A percentile compares a stretch with the other conserved stretches of the same genome.
These are phyloP conservation scores for Zeus faber DNA, from an alignment of 2,113 vertebrate species.

Conservation along the genomic window DNA sequence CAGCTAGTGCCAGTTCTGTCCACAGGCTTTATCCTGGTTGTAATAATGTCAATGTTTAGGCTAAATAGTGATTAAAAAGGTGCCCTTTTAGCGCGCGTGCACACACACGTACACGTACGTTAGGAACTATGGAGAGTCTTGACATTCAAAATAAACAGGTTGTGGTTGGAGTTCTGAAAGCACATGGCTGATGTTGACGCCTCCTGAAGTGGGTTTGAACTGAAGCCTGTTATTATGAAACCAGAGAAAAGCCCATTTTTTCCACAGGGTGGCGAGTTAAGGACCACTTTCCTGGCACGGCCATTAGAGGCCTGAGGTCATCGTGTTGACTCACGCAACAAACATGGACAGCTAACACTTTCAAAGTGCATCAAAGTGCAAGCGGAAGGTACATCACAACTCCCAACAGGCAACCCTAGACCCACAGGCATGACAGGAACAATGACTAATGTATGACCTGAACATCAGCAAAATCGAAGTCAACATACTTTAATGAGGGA, in stretches of 20 bases:
- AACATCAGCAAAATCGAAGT: neutral
- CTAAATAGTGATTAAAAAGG: too few relatives aligned
- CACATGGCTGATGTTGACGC: slow-evolving; percentile 47
- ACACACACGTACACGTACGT: neutral
- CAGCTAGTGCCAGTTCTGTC: too few relatives aligned
- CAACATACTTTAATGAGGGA: neutral
- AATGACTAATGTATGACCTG: slow-evolving; percentile 14
- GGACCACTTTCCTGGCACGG: slow-evolving; percentile 45
- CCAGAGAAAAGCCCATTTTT: slow-evolving; percentile 31
- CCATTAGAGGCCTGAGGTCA: slow-evolving; percentile 28
- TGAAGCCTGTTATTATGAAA: slow-evolving; percentile 44
- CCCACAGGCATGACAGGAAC: slow-evolving; percentile 5
- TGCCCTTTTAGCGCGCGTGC: slow-evolving; percentile 8
- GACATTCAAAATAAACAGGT: slow-evolving; percentile 43
- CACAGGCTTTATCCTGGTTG: too few relatives aligned
- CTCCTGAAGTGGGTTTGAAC: slow-evolving; percentile 19
- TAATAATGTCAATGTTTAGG: too few relatives aligned
- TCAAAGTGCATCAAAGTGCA: slow-evolving; percentile 12
- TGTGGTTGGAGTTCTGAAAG: slow-evolving; percentile 21
- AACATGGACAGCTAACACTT: slow-evolving; percentile 11
- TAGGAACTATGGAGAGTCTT: slow-evolving; percentile 14
- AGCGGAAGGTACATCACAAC: slow-evolving; percentile 8
- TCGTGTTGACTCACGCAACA: slow-evolving; percentile 30
- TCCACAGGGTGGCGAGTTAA: slow-evolving; percentile 28
- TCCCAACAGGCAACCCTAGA: neutral